Conservation (phyloP, 1,140 invertebrate species). For the Epicauta chinensis region DNA sequence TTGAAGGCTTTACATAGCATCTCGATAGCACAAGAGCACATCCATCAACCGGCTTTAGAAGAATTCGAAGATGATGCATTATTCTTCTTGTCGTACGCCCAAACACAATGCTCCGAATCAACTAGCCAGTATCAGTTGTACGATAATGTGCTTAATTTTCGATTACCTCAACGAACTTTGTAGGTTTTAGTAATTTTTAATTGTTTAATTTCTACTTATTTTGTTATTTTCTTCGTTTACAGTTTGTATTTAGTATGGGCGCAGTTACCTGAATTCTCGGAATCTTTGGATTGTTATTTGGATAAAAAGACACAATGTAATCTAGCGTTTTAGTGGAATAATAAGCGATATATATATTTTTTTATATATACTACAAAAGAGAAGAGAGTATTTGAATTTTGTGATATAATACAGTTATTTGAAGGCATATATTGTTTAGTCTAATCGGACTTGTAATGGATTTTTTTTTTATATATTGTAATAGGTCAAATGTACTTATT, state of each 20-base stretch:
- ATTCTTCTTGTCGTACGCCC: slow-evolving; percentile 45
- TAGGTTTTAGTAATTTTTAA: slow-evolving; percentile 18
- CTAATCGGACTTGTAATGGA: no score
- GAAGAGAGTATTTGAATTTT: no score
- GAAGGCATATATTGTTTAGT: no score
- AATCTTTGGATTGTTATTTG: no score
- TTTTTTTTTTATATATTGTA: no score
- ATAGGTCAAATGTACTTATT: no score
- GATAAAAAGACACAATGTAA: no score
- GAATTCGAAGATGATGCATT: slow-evolving; percentile 41
- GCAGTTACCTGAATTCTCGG: slow-evolving; percentile 32
- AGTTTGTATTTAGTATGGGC: slow-evolving; percentile 34
- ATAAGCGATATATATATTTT: no score
- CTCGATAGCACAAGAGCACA: slow-evolving; percentile 25
- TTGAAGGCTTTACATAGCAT: slow-evolving; percentile 36
- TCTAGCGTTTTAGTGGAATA: no score
- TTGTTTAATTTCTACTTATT: slow-evolving; percentile 3
- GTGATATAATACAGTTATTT: no score
- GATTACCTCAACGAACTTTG: slow-evolving; percentile 11
- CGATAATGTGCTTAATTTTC: slow-evolving; percentile 13
- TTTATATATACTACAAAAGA: no score
- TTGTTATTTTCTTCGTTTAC: slow-evolving; percentile 4
- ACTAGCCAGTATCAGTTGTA: slow-evolving; percentile 14
- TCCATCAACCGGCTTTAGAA: slow-evolving; percentile 45
- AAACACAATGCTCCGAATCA: slow-evolving; percentile 23